Evolutionary conservation across 2,888 invertebrate genomes (phyloP).

Genomic region (Phyllotreta cruciferae): DNA sequence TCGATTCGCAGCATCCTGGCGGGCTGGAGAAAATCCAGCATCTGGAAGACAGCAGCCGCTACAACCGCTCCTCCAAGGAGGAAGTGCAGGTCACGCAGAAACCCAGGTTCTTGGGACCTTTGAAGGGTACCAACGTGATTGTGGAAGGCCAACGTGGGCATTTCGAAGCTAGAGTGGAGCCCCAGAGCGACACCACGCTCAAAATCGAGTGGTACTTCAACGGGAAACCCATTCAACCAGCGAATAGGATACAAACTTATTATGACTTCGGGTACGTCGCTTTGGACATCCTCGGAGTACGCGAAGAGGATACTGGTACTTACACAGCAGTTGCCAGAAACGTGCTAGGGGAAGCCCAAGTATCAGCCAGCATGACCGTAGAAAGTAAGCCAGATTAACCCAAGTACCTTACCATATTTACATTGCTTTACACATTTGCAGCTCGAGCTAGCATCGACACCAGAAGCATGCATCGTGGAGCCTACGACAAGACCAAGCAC

Average conservation of each 20-base stretch:
- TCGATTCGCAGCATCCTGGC: conserved; percentile 91
- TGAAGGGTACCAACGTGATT: conserved; percentile 92
- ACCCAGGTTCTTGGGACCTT: conserved; percentile 85
- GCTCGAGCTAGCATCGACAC: conserved; percentile 90
- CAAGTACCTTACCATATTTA: no score
- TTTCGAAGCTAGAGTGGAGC: conserved; percentile 94
- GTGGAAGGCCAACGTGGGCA: conserved; percentile 93
- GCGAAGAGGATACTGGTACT: conserved; percentile 90
- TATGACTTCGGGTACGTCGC: conserved; percentile 98
- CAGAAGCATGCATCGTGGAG: conserved; percentile 86
- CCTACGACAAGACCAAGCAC: conserved; percentile 86
- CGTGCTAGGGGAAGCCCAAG: conserved; percentile 85
- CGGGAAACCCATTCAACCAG: conserved; percentile 86
- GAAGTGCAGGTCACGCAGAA: conserved; percentile 78
- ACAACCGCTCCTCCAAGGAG: conserved; percentile 70
- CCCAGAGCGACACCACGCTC: conserved; percentile 92
- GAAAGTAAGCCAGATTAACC: conserved; percentile 83
- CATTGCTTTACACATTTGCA: no score
- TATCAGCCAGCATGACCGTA: conserved; percentile 83
- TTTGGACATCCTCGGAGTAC: conserved; percentile 90
- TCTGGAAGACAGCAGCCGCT: conserved; percentile 83
- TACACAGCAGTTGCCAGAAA: conserved; percentile 95
- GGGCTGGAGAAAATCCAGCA: conserved; percentile 91
- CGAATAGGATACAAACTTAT: conserved; percentile 91
- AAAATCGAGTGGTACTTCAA: conserved; percentile 97